These are phyloP conservation scores for Suncus etruscus DNA, from an alignment of 2,113 vertebrate genomes.

Conservation along the genomic window DNA sequence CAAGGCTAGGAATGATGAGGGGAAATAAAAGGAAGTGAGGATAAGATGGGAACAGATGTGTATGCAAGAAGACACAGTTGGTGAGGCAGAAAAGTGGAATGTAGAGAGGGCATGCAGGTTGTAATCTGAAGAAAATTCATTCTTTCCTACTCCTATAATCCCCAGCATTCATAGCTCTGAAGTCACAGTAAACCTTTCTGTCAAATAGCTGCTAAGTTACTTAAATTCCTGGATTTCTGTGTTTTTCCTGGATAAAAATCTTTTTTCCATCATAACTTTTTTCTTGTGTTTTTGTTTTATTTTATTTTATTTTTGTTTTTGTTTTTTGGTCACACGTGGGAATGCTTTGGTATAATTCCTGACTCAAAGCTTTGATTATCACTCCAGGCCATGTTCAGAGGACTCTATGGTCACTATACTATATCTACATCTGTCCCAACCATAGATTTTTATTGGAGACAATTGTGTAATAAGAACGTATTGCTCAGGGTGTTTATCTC, in stretches of 20 bases:
- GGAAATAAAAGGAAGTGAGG: not conserved
- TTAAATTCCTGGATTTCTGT: constrained; percentile 22
- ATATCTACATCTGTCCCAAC: too few species aligned
- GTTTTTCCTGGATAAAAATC: not conserved
- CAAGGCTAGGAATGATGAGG: not conserved
- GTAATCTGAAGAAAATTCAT: not conserved
- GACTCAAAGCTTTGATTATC: too few species aligned
- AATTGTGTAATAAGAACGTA: not conserved
- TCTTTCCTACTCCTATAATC: not conserved
- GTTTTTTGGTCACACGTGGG: too few species aligned
- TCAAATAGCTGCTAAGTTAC: not conserved
- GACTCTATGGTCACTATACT: too few species aligned
- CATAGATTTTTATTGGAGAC: constrained; percentile 15
- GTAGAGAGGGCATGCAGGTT: not conserved
- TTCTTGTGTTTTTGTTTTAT: too few species aligned
- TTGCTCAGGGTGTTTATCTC: constrained; percentile 23
- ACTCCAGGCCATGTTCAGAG: too few species aligned
- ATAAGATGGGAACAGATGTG: not conserved
- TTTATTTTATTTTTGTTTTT: not conserved
- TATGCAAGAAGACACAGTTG: not conserved
- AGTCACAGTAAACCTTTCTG: not conserved
- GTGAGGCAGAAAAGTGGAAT: not conserved
- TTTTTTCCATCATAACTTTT: not conserved
- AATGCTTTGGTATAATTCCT: too few species aligned
- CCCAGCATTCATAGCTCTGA: not conserved